phyloP scores from a whole-genome alignment of 2,113 vertebrate species.

The Neodon shergylaensis region DNA sequence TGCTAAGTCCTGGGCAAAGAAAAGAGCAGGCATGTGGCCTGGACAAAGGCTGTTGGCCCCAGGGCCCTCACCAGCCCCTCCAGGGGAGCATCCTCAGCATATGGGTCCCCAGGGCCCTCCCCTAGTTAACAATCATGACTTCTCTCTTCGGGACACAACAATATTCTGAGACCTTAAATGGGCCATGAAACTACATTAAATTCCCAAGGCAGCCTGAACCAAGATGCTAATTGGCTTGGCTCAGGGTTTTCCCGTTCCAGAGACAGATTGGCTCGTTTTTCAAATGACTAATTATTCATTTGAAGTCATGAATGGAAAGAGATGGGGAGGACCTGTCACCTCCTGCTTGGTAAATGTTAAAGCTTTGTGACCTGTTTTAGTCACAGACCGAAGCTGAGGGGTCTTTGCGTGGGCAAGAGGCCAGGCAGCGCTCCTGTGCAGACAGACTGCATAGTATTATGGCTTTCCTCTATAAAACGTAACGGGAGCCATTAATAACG shows the following conservation, averaged over 20 bases:
- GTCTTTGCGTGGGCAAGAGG: conserved; percentile 68
- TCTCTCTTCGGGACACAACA: conserved; percentile 80
- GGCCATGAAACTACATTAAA: conserved; percentile 82
- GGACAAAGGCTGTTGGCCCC: conserved; percentile 84
- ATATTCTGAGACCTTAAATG: conserved; percentile 83
- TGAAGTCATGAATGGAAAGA: conserved; percentile 91
- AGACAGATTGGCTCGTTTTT: conserved; percentile 92
- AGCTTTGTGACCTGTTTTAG: conserved; percentile 81
- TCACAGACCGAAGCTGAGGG: conserved; percentile 69
- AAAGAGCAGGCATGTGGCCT: conserved; percentile 84
- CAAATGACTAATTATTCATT: conserved; percentile 89
- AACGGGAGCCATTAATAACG: background rate
- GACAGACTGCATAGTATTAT: background rate
- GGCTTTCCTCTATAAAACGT: background rate
- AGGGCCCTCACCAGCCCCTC: conserved; percentile 78
- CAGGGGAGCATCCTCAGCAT: conserved; percentile 82
- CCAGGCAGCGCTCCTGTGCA: conserved; percentile 78
- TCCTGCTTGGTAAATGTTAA: conserved; percentile 87
- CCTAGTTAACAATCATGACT: conserved; percentile 85
- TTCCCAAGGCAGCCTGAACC: conserved; percentile 83
- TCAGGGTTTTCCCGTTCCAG: conserved; percentile 81
- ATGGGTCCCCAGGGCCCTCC: conserved; percentile 83
- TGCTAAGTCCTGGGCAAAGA: conserved; percentile 85
- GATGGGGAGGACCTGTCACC: conserved; percentile 78
- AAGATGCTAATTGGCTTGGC: conserved; percentile 87